Percentiles rank a stretch among this genome's conserved stretches.
These are phyloP conservation scores for Epinotia nisella DNA, from an alignment of 2,888 invertebrate genomes.

Conservation along the genomic window DNA sequence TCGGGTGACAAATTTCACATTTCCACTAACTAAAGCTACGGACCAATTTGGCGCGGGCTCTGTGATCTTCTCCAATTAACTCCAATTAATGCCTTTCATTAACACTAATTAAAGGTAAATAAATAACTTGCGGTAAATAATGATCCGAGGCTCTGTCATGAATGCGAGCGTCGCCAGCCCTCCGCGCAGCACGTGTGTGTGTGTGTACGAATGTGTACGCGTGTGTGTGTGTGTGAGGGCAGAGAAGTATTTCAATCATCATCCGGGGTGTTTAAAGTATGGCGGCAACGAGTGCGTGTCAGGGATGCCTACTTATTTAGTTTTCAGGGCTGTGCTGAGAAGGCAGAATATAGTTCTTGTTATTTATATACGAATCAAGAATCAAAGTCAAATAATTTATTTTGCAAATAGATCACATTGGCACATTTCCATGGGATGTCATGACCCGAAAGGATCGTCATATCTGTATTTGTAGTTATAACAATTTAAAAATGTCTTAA, in stretches of 20 bases:
- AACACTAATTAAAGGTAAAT: constrained; percentile 29
- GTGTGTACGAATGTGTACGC: not conserved
- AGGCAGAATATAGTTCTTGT: not conserved
- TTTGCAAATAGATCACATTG: too few relatives aligned
- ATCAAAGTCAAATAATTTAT: too few relatives aligned
- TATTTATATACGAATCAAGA: not conserved
- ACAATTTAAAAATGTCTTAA: too few relatives aligned
- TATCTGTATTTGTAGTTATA: too few relatives aligned
- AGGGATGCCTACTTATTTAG: constrained; percentile 10
- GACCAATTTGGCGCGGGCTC: not conserved
- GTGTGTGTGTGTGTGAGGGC: not conserved
- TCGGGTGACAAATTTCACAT: not conserved
- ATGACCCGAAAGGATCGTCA: too few relatives aligned
- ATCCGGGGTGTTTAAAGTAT: constrained; percentile 13
- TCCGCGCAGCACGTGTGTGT: not conserved
- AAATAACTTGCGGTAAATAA: constrained; percentile 30
- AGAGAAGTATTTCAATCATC: constrained; percentile 25
- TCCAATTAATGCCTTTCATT: constrained; percentile 29
- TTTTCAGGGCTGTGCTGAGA: not conserved
- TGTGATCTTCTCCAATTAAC: constrained; percentile 11
- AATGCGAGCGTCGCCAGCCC: not conserved
- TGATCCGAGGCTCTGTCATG: not conserved
- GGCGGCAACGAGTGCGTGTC: constrained; percentile 3
- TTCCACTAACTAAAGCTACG: not conserved
- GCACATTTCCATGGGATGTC: too few relatives aligned